Conservation (phyloP, 2,888 invertebrate species). For the Rugalucina vietnamica region DNA sequence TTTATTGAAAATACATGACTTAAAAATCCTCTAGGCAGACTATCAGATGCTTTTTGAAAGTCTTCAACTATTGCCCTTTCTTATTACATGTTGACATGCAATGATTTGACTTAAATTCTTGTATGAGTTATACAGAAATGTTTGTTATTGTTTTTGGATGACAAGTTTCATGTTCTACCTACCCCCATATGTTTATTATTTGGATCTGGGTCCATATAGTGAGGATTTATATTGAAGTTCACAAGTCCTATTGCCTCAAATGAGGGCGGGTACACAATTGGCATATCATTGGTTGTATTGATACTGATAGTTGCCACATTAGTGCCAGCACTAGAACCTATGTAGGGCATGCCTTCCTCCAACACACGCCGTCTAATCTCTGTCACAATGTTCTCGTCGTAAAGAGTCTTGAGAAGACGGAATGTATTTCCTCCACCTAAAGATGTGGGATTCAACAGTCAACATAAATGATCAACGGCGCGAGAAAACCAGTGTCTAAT, state of each 20-base stretch:
- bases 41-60: no score
- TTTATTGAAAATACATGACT: no score
- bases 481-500: no score
- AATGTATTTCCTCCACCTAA: constrained; percentile 71
- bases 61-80: no score
- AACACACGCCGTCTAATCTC: constrained; percentile 59
- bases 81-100: no score
- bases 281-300: constrained; percentile 95
- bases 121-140: no score
- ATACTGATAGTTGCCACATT: constrained; percentile 93
- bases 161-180: no score
- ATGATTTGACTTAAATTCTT: no score
- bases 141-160: no score
- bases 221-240: constrained; percentile 94
- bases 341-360: constrained; percentile 88
- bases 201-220: constrained; percentile 89
- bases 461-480: no score
- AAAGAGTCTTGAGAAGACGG: constrained; percentile 65
- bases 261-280: constrained; percentile 90
- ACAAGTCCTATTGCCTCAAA: constrained; percentile 90
- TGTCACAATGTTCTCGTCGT: constrained; percentile 64
- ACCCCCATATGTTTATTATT: constrained; percentile 89
- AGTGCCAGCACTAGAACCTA: constrained; percentile 92
- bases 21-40: no score
- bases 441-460: no score